phyloP scores from a whole-genome alignment of 92 coral and sea anemone genomes.

The Micromussa lordhowensis region DNA sequence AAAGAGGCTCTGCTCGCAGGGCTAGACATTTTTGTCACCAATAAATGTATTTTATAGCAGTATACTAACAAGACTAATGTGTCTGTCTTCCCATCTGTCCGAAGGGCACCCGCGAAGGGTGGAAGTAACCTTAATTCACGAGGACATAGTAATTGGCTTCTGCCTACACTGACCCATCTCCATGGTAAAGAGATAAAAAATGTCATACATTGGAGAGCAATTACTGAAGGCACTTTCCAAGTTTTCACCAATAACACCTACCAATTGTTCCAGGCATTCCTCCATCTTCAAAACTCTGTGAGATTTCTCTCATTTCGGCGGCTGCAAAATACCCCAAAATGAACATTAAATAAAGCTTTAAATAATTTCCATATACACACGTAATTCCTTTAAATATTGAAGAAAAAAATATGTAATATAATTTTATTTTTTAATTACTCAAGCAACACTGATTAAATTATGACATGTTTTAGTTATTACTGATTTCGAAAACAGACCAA shows the following conservation, averaged over 20 bases:
- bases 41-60: constrained; percentile 2
- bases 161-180: neutral
- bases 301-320: constrained; percentile 9
- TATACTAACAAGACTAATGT: too few relatives aligned
- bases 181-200: neutral
- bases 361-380: neutral
- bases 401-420: neutral
- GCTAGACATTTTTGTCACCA: neutral
- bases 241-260: neutral
- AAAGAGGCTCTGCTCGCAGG: neutral
- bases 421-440: too few relatives aligned
- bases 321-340: constrained; percentile 7
- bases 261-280: constrained; percentile 24
- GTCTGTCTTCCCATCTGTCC: too few relatives aligned
- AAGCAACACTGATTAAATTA: too few relatives aligned
- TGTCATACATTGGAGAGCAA: neutral
- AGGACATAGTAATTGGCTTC: neutral
- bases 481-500: neutral
- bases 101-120: too few relatives aligned
- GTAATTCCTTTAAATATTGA: neutral
- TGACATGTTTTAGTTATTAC: too few relatives aligned
- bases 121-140: neutral
- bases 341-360: neutral
- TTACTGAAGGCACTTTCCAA: neutral
- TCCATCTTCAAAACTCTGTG: neutral